phyloP scores from a whole-genome alignment of 2,113 vertebrate species.

The Ranitomeya imitator region DNA sequence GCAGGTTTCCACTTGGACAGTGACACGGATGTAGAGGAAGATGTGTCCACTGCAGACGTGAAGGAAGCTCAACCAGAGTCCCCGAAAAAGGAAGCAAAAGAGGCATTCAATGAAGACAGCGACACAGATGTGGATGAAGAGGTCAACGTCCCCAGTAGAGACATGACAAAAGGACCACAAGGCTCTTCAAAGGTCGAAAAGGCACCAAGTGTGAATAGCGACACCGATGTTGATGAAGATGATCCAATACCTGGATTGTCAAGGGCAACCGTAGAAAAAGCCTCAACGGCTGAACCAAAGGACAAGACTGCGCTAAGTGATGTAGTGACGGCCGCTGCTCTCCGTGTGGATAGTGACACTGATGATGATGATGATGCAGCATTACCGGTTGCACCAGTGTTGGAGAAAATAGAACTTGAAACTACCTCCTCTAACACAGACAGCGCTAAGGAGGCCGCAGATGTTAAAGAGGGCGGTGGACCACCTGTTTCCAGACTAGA shows the following conservation, averaged over 20 bases:
- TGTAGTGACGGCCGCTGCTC: background rate
- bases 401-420: background rate
- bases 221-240: background rate
- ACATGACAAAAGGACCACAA: background rate
- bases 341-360: background rate
- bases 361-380: background rate
- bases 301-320: background rate
- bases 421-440: background rate
- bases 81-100: background rate
- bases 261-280: background rate
- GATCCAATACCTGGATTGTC: background rate
- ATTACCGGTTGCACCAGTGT: background rate
- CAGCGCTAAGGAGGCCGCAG: background rate
- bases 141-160: background rate
- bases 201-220: background rate
- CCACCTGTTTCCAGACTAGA: background rate
- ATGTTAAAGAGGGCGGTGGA: conserved; percentile 46
- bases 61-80: background rate
- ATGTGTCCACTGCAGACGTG: background rate
- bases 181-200: background rate
- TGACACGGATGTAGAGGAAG: conserved; percentile 5
- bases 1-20: background rate
- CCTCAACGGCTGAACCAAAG: background rate
- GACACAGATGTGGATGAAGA: conserved; percentile 9
- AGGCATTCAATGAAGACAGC: background rate